Base-by-base conservation (phyloP, 2,888 invertebrate genomes). In the Lydus trimaculatus region DNA sequence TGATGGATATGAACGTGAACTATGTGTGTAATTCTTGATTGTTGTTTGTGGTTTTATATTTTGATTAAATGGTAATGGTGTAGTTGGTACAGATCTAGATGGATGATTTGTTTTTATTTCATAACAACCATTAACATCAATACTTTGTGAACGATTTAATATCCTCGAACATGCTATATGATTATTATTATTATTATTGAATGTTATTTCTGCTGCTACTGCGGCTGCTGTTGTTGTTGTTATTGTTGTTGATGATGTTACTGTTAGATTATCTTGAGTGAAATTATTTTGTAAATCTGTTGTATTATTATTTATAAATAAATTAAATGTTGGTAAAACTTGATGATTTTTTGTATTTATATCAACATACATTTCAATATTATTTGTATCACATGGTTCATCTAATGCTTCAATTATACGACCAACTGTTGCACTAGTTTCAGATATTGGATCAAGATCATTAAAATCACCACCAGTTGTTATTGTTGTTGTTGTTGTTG, bases 1-100 rank as follows among this genome's bases (percentile, higher is more conserved):
- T 2, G 92, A 91, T 28, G 94, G 94, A 84, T 93, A 93, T 0
- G 94, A 94, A 80, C 92, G 91, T 15, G 92, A 92, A 56, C 86
- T 86, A 58, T 75, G 77, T 56, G 83, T 75, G 72, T 72, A 75
- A 68, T 73, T 72, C 72, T 76, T 70, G 63, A 73, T 39, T 85
- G 85, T 58, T 85, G 58, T 63, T 20, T 85, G 63, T 84, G 84
- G 75, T 86, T 86, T 58, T 84, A 82, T 63, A 86, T 86, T 75
- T 84, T 86, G 79, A 83, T 88, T 65, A 70, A 79, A 81, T 3
- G 81, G 75, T 56, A 81, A 62, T 23, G 92, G 92, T 4, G 92
- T 92, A 72, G 89, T 90, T 25, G 92, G 92, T 60, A 92, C 92
- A 13, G 92, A 92, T 33, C 91, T 88, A 17, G 91, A 91, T 28